Percentiles rank a stretch among this genome's conserved stretches.
Conservation (phyloP, 2,797 vertebrate species). For the Sebastolobus alascanus region DNA sequence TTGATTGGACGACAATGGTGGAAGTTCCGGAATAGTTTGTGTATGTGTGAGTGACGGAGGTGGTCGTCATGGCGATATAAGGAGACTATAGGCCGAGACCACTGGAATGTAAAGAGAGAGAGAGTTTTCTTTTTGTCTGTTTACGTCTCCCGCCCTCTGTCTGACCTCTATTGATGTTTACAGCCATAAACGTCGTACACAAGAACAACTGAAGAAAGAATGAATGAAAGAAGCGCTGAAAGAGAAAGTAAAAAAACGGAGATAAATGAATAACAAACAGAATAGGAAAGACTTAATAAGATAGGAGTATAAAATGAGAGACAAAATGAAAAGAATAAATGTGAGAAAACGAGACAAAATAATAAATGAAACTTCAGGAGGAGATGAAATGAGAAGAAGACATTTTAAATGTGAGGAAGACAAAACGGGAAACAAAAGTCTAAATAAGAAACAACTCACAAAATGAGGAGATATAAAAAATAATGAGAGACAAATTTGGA, state of each 20-base stretch:
- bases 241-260: not conserved
- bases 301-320: not conserved
- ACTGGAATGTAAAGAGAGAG: constrained; percentile 26
- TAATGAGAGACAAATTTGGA: too few species aligned
- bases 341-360: too few species aligned
- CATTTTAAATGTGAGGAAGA: too few species aligned
- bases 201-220: not conserved
- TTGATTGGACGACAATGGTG: constrained; percentile 17
- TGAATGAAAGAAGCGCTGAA: too few species aligned
- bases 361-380: too few species aligned
- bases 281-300: not conserved
- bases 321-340: too few species aligned
- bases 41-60: not conserved
- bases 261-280: not conserved
- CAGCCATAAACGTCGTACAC: not conserved
- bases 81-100: not conserved
- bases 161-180: constrained; percentile 3
- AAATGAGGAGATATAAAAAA: too few species aligned
- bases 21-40: not conserved
- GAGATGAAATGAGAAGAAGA: too few species aligned
- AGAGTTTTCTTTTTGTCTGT: not conserved
- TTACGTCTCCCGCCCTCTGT: constrained; percentile 21
- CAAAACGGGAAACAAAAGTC: too few species aligned
- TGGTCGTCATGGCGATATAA: constrained; percentile 37
- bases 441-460: too few species aligned